Evolutionary conservation across 2,113 vertebrate species (phyloP).

Genomic region (Amblyopsis rosae): DNA sequence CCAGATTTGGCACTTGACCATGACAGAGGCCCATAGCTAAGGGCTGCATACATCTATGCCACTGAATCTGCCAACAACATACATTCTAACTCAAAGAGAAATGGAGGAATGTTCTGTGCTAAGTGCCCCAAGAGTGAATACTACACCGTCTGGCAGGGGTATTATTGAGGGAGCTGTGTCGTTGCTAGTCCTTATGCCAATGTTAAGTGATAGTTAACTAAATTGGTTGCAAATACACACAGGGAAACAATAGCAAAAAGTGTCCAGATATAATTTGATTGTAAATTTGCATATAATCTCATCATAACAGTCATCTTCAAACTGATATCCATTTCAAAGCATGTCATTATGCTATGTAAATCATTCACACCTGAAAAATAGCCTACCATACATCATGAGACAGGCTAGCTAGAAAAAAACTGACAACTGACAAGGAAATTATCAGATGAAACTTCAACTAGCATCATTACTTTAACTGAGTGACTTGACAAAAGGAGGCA

Average conservation of each 20-base stretch:
- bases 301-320: background rate
- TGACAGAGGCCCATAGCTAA: slow-evolving; percentile 56
- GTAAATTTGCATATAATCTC: background rate
- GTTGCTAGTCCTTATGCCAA: slow-evolving; percentile 51
- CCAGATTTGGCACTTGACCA: slow-evolving; percentile 59
- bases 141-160: slow-evolving; percentile 41
- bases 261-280: slow-evolving; percentile 22
- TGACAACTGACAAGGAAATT: background rate
- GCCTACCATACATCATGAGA: background rate
- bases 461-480: background rate
- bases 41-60: slow-evolving; percentile 37
- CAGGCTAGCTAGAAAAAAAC: background rate
- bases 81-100: slow-evolving; percentile 59
- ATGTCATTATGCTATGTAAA: background rate
- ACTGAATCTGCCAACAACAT: slow-evolving; percentile 36
- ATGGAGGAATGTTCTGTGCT: slow-evolving; percentile 36
- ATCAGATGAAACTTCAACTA: background rate
- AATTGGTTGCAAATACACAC: slow-evolving; percentile 37
- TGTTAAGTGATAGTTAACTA: slow-evolving; percentile 43
- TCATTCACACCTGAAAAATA: background rate
- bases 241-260: slow-evolving; percentile 18
- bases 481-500: background rate
- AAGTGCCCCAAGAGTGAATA: slow-evolving; percentile 50
- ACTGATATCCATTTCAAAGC: background rate
- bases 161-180: slow-evolving; percentile 46